These are phyloP conservation scores for Petrocephalus sullivani DNA, from an alignment of 2,797 vertebrate species.

Conservation along the genomic window DNA sequence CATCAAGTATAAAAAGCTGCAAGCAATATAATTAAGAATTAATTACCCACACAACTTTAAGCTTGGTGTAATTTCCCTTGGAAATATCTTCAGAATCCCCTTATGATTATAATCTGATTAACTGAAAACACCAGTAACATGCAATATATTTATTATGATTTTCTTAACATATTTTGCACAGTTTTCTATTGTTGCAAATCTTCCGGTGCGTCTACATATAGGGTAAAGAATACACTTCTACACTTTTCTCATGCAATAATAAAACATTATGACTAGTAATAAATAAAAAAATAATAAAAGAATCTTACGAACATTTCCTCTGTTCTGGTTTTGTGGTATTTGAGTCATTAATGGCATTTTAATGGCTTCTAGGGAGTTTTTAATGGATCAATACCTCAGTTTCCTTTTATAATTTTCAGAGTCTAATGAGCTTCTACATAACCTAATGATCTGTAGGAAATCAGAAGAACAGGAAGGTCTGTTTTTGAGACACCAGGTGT, in stretches of 20 bases:
- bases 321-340: background rate
- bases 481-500: background rate
- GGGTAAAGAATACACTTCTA: background rate
- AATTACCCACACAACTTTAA: background rate
- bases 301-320: background rate
- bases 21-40: background rate
- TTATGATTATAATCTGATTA: background rate
- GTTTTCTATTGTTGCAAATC: background rate
- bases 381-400: background rate
- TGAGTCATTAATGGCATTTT: background rate
- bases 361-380: background rate
- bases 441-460: background rate
- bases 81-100: slow-evolving; percentile 6
- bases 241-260: background rate
- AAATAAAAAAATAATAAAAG: background rate
- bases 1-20: background rate
- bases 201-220: background rate
- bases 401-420: slow-evolving; percentile 8
- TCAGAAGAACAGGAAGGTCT: background rate
- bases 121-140: background rate
- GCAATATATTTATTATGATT: background rate
- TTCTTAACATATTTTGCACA: background rate
- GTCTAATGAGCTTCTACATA: background rate
- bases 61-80: background rate
- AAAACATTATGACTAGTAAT: background rate